Base-by-base conservation (phyloP, 2,888 invertebrate species). In the Ornithoptera alexandrae region DNA sequence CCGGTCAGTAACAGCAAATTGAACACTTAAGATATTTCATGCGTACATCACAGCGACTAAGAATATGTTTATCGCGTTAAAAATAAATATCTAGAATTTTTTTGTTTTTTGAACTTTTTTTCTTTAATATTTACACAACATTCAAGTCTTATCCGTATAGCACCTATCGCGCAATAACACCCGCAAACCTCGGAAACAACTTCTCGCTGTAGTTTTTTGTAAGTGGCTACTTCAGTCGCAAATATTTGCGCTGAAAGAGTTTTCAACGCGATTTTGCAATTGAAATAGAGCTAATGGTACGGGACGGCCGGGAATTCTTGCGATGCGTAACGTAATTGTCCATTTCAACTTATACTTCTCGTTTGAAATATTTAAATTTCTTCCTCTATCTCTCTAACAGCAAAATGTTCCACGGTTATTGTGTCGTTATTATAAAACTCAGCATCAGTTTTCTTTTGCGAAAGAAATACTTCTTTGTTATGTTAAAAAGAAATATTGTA, bases 181-280 rank as follows among this genome's bases (percentile, higher is more conserved):
- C 75, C 77, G 78, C 74, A 77, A 77, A 79, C 77, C 78, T 81
- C 71, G 71, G 74, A 74, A 79, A 79, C 75, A 80, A 77, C 75
- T 77, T 76, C 79, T 81, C 76, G 79, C 76, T 72, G 71, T 72
- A 78, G 74, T 79, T 81, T 83, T 81, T 81, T 73, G 75, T 80
- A 82, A 81, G 77, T 76, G 76, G 76, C 76, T 75, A 74, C 73
- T 74, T 71, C 75, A 78, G 76, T 77, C 75, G 76, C 81, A 78
- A 84, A 78, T 78, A 79, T 84, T 83, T 79, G 78, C 77, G 77
- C 72, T 75, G 74, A 78, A 81, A 79, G 76, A 81, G 74, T 79
- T 81, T 81, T 76, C 78, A 79, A 76, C 73, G 70, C 72, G 75
- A 77, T 78, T 78, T 80, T 77, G 78, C 77, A 81, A 75, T 76